A percentile compares a stretch with the other conserved stretches of the same genome.
Conservation (phyloP, 2,113 vertebrate genomes). For the Toxostoma redivivum region DNA sequence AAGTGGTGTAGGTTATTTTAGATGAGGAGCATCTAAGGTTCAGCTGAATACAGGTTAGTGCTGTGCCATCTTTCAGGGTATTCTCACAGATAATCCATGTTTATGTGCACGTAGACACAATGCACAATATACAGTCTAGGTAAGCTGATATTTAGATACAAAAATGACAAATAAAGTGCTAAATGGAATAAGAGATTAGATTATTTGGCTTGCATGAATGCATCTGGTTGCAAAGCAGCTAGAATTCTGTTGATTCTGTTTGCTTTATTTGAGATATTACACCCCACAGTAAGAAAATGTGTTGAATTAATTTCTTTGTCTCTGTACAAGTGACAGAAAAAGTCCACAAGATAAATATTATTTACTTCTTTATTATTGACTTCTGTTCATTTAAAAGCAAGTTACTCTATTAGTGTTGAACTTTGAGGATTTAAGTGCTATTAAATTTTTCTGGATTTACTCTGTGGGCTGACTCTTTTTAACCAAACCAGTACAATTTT, state of each 20-base stretch:
- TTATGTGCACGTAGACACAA: not conserved
- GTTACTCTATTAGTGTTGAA: not conserved
- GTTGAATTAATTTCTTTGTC: not conserved
- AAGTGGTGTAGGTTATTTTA: not conserved
- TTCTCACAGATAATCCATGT: not conserved
- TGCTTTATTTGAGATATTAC: not conserved
- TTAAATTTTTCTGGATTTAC: not conserved
- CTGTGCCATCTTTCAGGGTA: not conserved
- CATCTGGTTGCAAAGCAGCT: not conserved
- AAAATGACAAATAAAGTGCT: not conserved
- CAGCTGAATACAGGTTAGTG: not conserved
- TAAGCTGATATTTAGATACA: not conserved
- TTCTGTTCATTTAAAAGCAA: not conserved
- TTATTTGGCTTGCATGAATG: not conserved
- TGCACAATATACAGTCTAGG: not conserved
- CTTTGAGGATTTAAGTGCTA: not conserved
- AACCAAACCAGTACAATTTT: not conserved
- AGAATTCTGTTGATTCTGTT: not conserved
- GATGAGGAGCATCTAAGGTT: not conserved
- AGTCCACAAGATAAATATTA: not conserved
- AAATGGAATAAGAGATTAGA: not conserved
- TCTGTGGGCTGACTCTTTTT: not conserved
- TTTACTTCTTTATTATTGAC: not conserved
- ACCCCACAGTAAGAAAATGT: not conserved
- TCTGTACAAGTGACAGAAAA: not conserved